These are phyloP conservation scores for Cavia aperea DNA, from an alignment of 2,113 vertebrate species.

Conservation along the genomic window DNA sequence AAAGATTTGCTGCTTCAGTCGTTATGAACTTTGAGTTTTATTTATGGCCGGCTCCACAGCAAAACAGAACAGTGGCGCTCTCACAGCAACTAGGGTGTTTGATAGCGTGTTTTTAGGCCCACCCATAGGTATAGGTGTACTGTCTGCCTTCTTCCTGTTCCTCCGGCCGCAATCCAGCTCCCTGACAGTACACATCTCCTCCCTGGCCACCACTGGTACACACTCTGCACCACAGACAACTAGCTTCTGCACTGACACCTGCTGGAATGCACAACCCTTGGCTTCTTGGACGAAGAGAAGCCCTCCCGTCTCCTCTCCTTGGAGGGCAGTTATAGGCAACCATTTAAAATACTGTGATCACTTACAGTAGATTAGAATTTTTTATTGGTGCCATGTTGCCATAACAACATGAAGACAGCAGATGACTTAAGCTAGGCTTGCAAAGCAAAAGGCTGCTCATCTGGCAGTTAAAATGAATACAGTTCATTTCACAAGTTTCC, in stretches of 20 bases:
- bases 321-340: slow-evolving; percentile 77
- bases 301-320: slow-evolving; percentile 62
- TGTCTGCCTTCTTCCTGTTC: neutral
- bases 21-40: neutral
- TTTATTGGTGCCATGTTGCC: slow-evolving; percentile 85
- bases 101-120: neutral
- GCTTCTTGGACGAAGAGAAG: slow-evolving; percentile 62
- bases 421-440: slow-evolving; percentile 85
- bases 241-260: slow-evolving; percentile 78
- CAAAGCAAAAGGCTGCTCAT: slow-evolving; percentile 85
- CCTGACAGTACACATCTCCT: accelerated
- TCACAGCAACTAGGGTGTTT: neutral
- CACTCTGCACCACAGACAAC: neutral
- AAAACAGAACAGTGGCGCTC: neutral
- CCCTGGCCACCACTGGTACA: accelerated
- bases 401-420: slow-evolving; percentile 85
- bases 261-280: slow-evolving; percentile 75
- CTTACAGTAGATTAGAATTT: slow-evolving; percentile 86
- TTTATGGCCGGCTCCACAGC: neutral
- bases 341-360: slow-evolving; percentile 83
- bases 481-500: slow-evolving; percentile 87
- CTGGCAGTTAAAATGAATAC: slow-evolving; percentile 87
- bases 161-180: neutral
- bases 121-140: neutral
- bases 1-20: neutral